Conservation (phyloP, 1,140 invertebrate species). For the Diabrotica virgifera region DNA sequence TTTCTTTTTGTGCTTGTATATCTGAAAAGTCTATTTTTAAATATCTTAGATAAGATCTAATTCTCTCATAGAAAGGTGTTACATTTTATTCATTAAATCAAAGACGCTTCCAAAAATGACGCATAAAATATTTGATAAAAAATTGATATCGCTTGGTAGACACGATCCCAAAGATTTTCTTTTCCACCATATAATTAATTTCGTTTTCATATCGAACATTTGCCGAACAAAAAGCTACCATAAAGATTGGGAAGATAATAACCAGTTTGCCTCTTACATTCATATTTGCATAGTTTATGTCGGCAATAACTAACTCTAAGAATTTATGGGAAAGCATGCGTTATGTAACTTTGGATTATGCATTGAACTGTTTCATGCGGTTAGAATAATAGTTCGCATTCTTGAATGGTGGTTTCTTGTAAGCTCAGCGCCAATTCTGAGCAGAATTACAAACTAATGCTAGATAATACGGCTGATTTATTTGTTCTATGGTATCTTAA, state of each 20-base stretch:
- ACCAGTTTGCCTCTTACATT: neutral
- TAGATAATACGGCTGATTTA: slow-evolving; percentile 3
- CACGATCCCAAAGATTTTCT: too few relatives aligned
- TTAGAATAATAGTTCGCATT: neutral
- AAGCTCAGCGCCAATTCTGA: neutral
- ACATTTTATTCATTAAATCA: too few relatives aligned
- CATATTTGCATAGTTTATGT: slow-evolving; percentile 1
- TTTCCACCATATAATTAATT: too few relatives aligned
- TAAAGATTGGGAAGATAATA: neutral
- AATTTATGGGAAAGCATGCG: slow-evolving; percentile 2
- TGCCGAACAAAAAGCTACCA: too few relatives aligned
- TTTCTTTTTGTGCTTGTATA: too few relatives aligned
- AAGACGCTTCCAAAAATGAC: too few relatives aligned
- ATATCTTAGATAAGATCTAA: too few relatives aligned
- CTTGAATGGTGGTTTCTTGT: neutral
- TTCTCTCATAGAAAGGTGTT: too few relatives aligned
- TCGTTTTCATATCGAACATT: too few relatives aligned
- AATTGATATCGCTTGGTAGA: too few relatives aligned
- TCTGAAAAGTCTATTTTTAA: too few relatives aligned
- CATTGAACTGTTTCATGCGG: neutral
- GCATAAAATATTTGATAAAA: too few relatives aligned
- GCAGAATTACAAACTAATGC: slow-evolving; percentile 2
- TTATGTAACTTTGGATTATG: neutral
- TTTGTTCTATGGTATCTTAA: neutral
- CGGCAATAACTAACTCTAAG: neutral